phyloP scores from a whole-genome alignment of 2,113 vertebrate species.

The Austrofundulus limnaeus region DNA sequence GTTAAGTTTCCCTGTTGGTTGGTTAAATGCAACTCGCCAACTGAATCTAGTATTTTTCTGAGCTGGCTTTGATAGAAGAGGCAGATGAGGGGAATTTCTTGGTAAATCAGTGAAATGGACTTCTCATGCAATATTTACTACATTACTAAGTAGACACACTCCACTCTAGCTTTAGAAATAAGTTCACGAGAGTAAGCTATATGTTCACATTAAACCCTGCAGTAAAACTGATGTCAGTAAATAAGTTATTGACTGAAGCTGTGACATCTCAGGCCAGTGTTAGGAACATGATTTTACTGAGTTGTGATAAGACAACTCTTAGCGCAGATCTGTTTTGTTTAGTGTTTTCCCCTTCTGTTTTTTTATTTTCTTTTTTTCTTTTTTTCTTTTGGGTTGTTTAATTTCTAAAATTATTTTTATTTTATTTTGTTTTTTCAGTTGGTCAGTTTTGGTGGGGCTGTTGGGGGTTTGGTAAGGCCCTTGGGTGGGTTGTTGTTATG shows the following conservation, averaged over 20 bases:
- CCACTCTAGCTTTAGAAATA: conserved; percentile 9
- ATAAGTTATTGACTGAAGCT: conserved; percentile 2
- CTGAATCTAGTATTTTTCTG: not conserved
- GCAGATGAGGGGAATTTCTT: conserved; percentile 58
- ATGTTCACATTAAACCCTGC: conserved; percentile 3
- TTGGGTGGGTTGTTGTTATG: conserved; percentile 51
- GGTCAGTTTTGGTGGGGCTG: conserved; percentile 46
- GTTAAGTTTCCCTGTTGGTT: too few relatives aligned
- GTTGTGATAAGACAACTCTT: conserved; percentile 32
- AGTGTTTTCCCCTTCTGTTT: not conserved
- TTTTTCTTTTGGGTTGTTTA: too few relatives aligned
- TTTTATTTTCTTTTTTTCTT: not conserved
- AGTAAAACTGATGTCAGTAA: conserved; percentile 7
- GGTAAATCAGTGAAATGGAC: conserved; percentile 38
- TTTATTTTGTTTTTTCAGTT: conserved; percentile 10
- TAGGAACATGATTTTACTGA: conserved; percentile 15
- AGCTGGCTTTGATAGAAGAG: conserved; percentile 73
- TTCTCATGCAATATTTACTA: conserved; percentile 41
- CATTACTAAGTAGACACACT: conserved; percentile 24
- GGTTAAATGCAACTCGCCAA: too few relatives aligned
- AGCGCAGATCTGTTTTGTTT: not conserved
- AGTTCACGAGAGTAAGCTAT: not conserved
- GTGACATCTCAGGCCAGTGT: conserved; percentile 1
- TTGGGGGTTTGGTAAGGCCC: conserved; percentile 78
- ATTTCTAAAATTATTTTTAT: too few relatives aligned